Base-by-base conservation (phyloP, 64 coral and sea anemone species). In the Dendronephthya gigantea region DNA sequence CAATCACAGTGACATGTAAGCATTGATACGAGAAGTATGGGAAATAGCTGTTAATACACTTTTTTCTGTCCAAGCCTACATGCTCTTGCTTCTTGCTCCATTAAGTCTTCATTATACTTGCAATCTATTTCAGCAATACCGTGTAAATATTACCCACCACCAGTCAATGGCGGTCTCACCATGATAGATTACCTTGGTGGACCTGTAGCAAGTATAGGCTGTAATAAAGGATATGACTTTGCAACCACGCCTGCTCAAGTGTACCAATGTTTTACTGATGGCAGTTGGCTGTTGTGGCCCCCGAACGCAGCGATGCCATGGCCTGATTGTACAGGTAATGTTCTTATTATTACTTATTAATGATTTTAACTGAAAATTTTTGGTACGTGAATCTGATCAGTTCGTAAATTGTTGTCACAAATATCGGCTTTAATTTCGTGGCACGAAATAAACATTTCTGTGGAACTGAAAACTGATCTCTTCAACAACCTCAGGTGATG, bases 311-410 rank as follows among this genome's bases (percentile, higher is more conserved):
- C 51, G 40, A 87, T 93, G 88, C 91, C 91, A 37, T 93, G 91
- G 91, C 91, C 91, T 6, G 91, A 93, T 25, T 93, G 91, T 41
- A 93, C 91, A 86, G 88, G 91, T 93, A 87, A 30, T 81, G 39
- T 41, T 62, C 7, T 27, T 62, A 0, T n/a, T 45, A 6, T 45
- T 40, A 9, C 23, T 7, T 15, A 87, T 47, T 48, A 45, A 45
- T 45, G n/a, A 45, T 45, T 45, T 45, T 45, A 45, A 12, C 50
- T 52, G 50, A 1, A 16, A 52, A 1, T 52, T 52, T 52, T 22
- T 52, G 9, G 13, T 12, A 52, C 50, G 50, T 16, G 23, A 22
- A 52, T 16, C 50, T 52, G n/a, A n/a, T 52, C 23, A 12, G 50
- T 52, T 52, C 50, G 50, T 1, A 52, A 52, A 16, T 1, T 16